Evolutionary conservation across 2,797 vertebrate species (phyloP).

Genomic region (Meriones psammophilus): DNA sequence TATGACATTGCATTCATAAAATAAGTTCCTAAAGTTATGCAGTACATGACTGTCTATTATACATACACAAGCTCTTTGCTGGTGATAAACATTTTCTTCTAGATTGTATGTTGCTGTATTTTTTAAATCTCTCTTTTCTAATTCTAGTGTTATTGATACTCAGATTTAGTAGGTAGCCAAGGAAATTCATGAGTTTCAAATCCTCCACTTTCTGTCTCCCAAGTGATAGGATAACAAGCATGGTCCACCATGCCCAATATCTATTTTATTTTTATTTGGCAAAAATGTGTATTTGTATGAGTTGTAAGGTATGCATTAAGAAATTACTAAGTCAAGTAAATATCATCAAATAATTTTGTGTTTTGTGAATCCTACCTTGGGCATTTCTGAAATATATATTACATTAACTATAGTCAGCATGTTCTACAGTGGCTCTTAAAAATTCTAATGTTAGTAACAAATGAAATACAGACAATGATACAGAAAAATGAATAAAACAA

Average conservation of each 20-base stretch:
- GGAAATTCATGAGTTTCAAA: background rate
- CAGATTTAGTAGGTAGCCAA: background rate
- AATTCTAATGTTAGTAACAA: background rate
- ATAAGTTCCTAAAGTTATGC: background rate
- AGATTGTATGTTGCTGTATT: background rate
- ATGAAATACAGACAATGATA: background rate
- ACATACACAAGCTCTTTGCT: conserved; percentile 2
- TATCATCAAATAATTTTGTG: background rate
- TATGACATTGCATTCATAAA: background rate
- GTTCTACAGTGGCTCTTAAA: background rate
- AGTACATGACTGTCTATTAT: background rate
- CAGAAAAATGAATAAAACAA: background rate
- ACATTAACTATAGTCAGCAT: background rate
- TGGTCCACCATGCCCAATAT: background rate
- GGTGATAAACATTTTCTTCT: background rate
- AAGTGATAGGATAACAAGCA: background rate
- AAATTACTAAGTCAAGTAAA: background rate
- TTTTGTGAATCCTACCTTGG: background rate
- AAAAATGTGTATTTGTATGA: background rate
- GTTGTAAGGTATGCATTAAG: background rate
- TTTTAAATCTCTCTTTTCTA: background rate
- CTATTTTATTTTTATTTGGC: conserved; percentile 3
- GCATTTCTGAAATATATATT: background rate
- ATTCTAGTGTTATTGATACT: background rate
- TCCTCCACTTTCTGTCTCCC: background rate